Percentiles rank a stretch among this genome's conserved stretches.
These are phyloP conservation scores for Sclerurus mexicanus DNA, from an alignment of 2,113 vertebrate species.

Conservation along the genomic window DNA sequence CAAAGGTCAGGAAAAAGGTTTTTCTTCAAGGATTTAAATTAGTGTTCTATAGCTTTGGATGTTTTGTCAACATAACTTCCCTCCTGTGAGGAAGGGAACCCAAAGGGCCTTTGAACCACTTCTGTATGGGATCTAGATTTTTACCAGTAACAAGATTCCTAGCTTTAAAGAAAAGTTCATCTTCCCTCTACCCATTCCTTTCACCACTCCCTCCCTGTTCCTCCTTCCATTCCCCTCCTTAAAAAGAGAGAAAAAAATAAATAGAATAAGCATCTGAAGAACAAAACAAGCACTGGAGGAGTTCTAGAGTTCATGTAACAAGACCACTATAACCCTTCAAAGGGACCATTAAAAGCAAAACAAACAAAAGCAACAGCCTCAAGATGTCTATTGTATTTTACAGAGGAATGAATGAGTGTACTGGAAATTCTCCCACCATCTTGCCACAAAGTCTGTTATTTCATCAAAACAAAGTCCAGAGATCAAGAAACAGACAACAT, in stretches of 20 bases:
- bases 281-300: slow-evolving; percentile 26
- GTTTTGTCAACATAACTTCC: slow-evolving; percentile 62
- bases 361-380: slow-evolving; percentile 56
- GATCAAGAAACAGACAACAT: slow-evolving; percentile 30
- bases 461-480: slow-evolving; percentile 35
- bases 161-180: slow-evolving; percentile 17
- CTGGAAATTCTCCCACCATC: slow-evolving; percentile 50
- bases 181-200: not conserved
- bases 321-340: slow-evolving; percentile 50
- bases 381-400: slow-evolving; percentile 55
- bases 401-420: slow-evolving; percentile 30
- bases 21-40: slow-evolving; percentile 57
- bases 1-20: slow-evolving; percentile 61
- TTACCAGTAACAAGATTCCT: not conserved
- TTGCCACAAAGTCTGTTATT: slow-evolving; percentile 31
- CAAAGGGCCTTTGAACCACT: slow-evolving; percentile 52
- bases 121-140: slow-evolving; percentile 36
- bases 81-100: slow-evolving; percentile 37
- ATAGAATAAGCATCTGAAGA: slow-evolving; percentile 23
- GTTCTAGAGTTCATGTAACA: slow-evolving; percentile 41
- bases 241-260: slow-evolving; percentile 11
- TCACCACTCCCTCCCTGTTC: not conserved
- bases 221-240: not conserved
- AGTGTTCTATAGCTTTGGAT: slow-evolving; percentile 43
- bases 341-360: slow-evolving; percentile 55